phyloP scores from a whole-genome alignment of 2,113 vertebrate species.

The Pedetes capensis region DNA sequence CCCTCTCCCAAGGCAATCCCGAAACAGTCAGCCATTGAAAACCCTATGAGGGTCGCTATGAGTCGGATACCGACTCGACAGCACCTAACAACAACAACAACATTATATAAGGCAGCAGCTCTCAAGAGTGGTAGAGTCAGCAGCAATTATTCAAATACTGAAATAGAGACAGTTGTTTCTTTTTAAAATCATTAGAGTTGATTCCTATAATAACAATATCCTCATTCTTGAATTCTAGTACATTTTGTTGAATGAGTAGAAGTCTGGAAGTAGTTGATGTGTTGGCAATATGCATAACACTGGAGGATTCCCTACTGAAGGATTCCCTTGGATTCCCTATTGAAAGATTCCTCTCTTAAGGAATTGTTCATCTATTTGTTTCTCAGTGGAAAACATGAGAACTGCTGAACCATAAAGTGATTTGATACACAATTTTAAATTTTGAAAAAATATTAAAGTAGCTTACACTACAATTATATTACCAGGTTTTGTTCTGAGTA shows the following conservation, averaged over 20 bases:
- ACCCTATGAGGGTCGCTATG: too few relatives aligned
- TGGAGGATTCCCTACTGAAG: background rate
- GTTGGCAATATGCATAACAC: background rate
- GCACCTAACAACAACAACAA: too few relatives aligned
- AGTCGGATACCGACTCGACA: too few relatives aligned
- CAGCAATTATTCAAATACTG: constrained; percentile 11
- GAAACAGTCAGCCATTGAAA: too few relatives aligned
- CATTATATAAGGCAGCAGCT: background rate
- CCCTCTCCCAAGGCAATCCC: too few relatives aligned
- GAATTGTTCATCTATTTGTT: background rate
- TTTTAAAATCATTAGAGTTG: background rate
- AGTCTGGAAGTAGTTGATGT: background rate
- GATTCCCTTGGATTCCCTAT: too few relatives aligned
- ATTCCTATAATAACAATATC: background rate
- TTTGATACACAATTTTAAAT: constrained; percentile 17
- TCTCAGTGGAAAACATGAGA: background rate
- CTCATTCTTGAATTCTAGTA: background rate
- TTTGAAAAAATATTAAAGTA: background rate
- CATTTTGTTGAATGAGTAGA: background rate
- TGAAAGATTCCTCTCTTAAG: background rate
- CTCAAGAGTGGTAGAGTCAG: background rate
- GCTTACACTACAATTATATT: background rate
- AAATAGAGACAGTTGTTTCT: background rate
- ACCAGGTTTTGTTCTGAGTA: background rate
- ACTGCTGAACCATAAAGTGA: background rate